A percentile compares a stretch with the other conserved stretches of the same genome.
These are phyloP conservation scores for Porites lutea DNA, from an alignment of 64 coral and sea anemone genomes.

Conservation along the genomic window DNA sequence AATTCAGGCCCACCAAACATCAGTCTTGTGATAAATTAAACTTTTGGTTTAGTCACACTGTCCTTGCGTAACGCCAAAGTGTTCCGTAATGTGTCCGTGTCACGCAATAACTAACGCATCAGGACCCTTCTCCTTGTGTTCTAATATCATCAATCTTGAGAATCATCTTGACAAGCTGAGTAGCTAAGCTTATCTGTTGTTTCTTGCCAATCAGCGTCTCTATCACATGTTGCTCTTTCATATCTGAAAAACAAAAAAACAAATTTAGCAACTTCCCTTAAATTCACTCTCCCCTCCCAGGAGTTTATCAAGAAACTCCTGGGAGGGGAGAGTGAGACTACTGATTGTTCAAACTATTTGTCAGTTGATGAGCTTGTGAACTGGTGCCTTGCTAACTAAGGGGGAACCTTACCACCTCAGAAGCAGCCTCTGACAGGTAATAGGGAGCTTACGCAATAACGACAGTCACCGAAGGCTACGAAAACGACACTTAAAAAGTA, in stretches of 20 bases:
- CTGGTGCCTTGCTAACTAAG: too few relatives aligned
- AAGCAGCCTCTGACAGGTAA: too few relatives aligned
- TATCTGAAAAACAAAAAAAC: conserved; percentile 66
- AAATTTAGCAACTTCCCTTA: too few relatives aligned
- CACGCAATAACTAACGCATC: background rate
- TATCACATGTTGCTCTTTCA: conserved; percentile 98
- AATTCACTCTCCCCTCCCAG: too few relatives aligned
- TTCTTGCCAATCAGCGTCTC: conserved; percentile 99
- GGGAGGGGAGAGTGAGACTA: too few relatives aligned
- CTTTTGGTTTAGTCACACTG: background rate
- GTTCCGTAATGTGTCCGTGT: background rate
- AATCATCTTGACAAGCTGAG: conserved; percentile 99
- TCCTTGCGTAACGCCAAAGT: background rate
- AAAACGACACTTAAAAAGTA: too few relatives aligned
- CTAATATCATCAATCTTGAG: conserved; percentile 98
- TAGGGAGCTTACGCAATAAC: too few relatives aligned
- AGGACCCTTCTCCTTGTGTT: conserved; percentile 54
- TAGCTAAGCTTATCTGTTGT: conserved; percentile 95
- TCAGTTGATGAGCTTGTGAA: too few relatives aligned
- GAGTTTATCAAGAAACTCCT: too few relatives aligned
- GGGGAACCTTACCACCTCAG: too few relatives aligned
- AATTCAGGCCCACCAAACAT: background rate
- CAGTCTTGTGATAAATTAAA: background rate
- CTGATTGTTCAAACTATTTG: too few relatives aligned
- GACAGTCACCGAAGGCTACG: too few relatives aligned